phyloP scores from a whole-genome alignment of 2,797 vertebrate species.

The Sphenopsis melanotis region DNA sequence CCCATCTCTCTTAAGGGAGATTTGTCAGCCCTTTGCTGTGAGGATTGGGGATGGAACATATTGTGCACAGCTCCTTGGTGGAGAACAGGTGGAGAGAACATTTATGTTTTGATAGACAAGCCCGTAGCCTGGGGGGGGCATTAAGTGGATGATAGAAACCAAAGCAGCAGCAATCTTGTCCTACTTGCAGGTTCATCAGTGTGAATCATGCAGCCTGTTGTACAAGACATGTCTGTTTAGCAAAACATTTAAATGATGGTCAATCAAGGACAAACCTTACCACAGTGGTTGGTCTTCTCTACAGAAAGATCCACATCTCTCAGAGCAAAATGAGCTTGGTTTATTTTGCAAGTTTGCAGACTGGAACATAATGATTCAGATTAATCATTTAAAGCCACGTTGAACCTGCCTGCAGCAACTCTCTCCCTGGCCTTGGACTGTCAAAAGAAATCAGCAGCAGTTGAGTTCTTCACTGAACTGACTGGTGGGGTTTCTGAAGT shows the following conservation, averaged over 20 bases:
- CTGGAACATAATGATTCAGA: background rate
- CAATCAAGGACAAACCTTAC: background rate
- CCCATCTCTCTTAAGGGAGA: background rate
- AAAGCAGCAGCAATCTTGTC: background rate
- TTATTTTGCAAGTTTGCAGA: conserved; percentile 4
- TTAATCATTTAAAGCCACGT: background rate
- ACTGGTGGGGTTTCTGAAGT: background rate
- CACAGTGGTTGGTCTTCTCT: background rate
- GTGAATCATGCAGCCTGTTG: conserved; percentile 21
- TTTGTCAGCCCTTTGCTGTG: background rate
- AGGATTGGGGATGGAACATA: background rate
- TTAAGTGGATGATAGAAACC: background rate
- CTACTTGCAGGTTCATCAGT: background rate
- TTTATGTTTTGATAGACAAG: background rate
- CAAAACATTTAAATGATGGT: background rate
- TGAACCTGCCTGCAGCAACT: background rate
- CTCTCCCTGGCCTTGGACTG: background rate
- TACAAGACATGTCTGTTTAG: conserved; percentile 16
- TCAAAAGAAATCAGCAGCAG: conserved; percentile 3
- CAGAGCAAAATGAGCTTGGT: background rate
- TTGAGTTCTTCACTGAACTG: background rate
- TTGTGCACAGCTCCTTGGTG: background rate
- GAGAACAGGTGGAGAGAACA: background rate
- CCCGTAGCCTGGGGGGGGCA: background rate
- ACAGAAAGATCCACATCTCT: background rate